phyloP scores from a whole-genome alignment of 2,888 invertebrate species.

The Microctonus brassicae region DNA sequence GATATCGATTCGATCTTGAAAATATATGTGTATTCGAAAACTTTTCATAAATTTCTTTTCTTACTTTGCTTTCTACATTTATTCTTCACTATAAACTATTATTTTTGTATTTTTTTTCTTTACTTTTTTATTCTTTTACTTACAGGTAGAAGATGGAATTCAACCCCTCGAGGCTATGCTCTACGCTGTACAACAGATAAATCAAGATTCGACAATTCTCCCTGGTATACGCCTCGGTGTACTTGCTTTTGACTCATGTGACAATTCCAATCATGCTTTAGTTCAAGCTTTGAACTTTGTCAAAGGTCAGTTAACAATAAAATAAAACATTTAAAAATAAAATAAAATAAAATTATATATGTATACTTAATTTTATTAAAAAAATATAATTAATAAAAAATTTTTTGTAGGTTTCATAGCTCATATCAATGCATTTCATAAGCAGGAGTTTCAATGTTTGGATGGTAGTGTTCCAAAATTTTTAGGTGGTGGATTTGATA shows the following conservation, averaged over 20 bases:
- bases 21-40: not conserved
- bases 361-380: not conserved
- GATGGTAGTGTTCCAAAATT: conserved; percentile 69
- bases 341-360: conserved; percentile 4
- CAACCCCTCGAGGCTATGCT: conserved; percentile 73
- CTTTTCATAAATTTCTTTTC: not conserved
- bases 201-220: conserved; percentile 67
- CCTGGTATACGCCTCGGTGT: conserved; percentile 71
- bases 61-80: not conserved
- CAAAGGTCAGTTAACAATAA: conserved; percentile 64
- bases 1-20: not conserved
- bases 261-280: conserved; percentile 71
- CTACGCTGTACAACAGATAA: conserved; percentile 71
- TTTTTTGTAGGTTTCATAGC: conserved; percentile 69
- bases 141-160: conserved; percentile 71
- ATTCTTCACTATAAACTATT: not conserved
- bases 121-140: not conserved
- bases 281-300: conserved; percentile 71
- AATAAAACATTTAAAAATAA: not conserved
- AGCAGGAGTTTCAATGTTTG: conserved; percentile 67
- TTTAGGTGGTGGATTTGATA: conserved; percentile 67
- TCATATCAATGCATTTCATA: conserved; percentile 67
- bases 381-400: not conserved
- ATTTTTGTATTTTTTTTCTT: not conserved
- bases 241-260: conserved; percentile 72